These are phyloP conservation scores for Eonycteris spelaea DNA, from an alignment of 2,113 vertebrate genomes.

Conservation along the genomic window DNA sequence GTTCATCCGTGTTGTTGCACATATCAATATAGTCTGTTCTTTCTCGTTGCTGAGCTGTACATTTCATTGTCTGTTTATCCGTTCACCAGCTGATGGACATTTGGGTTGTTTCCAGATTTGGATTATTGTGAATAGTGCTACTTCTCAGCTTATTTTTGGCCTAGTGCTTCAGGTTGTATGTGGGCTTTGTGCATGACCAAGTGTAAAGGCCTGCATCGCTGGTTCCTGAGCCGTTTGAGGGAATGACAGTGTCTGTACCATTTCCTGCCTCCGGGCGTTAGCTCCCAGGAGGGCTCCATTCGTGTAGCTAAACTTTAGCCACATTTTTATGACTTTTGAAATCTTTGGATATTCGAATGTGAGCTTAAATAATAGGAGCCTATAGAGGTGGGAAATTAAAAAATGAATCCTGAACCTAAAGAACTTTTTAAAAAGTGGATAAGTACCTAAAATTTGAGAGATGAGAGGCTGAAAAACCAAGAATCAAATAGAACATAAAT, in stretches of 20 bases:
- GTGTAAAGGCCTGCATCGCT: background rate
- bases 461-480: background rate
- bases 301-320: background rate
- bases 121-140: background rate
- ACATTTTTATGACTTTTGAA: constrained; percentile 6
- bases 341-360: background rate
- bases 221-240: background rate
- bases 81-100: background rate
- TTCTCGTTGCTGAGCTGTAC: background rate
- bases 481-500: background rate
- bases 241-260: background rate
- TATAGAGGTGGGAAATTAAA: background rate
- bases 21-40: background rate
- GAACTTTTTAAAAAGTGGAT: constrained; percentile 1
- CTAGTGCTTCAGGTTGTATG: background rate
- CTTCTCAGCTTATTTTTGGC: background rate
- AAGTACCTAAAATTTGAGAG: background rate
- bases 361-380: background rate
- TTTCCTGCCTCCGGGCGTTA: background rate
- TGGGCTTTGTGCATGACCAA: background rate
- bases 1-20: background rate
- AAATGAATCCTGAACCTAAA: background rate
- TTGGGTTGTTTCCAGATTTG: background rate
- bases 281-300: background rate
- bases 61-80: background rate